phyloP scores from a whole-genome alignment of 2,888 invertebrate genomes.

The Nemotelus pantherinus region DNA sequence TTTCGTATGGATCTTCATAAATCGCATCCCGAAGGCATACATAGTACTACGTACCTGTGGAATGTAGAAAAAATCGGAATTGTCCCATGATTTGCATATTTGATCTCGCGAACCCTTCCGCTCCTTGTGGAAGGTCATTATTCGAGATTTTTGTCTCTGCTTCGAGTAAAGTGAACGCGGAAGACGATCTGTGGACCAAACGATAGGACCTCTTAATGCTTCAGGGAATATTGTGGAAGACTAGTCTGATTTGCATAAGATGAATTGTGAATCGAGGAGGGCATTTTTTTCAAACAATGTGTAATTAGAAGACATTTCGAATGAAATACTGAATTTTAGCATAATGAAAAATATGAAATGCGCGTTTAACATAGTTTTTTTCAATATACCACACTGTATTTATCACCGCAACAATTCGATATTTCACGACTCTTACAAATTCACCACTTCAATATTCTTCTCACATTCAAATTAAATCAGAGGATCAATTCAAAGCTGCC shows the following conservation, averaged over 20 bases:
- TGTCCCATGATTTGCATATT: conserved; percentile 45
- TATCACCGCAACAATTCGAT: no score
- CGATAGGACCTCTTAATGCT: neutral
- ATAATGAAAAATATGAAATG: no score
- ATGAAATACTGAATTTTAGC: no score
- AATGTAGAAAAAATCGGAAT: conserved; percentile 3
- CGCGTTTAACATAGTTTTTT: no score
- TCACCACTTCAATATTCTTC: no score
- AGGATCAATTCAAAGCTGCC: no score
- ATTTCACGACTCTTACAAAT: no score
- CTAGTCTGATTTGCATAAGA: conserved; percentile 27
- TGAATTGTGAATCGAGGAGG: neutral
- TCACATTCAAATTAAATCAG: no score
- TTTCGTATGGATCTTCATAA: conserved; percentile 22
- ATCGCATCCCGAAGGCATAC: neutral
- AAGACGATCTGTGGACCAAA: conserved; percentile 20
- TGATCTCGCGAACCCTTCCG: conserved; percentile 41
- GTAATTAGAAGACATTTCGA: conserved; percentile 8
- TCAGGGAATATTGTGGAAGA: conserved; percentile 1
- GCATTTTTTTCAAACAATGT: conserved; percentile 13
- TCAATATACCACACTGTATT: no score
- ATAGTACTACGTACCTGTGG: neutral
- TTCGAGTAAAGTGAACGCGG: conserved; percentile 17
- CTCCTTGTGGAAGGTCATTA: conserved; percentile 31
- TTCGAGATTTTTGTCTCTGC: conserved; percentile 9